A percentile compares a stretch with the other conserved stretches of the same genome.
Conservation (phyloP, 2,888 invertebrate species). For the Strigamia maritima region DNA sequence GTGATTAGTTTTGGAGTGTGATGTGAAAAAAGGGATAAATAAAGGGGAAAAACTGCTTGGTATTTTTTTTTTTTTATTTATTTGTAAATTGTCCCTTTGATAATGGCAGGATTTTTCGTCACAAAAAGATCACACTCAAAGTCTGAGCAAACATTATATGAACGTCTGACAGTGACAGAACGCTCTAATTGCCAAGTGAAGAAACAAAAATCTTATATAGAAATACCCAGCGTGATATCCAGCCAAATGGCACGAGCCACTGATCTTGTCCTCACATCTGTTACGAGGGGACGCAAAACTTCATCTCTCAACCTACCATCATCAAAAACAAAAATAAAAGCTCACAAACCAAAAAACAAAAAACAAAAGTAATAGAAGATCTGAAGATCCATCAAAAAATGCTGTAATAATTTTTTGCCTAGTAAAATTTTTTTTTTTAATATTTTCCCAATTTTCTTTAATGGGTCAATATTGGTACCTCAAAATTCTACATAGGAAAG, state of each 20-base stretch:
- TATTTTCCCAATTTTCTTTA: neutral
- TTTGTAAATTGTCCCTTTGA: neutral
- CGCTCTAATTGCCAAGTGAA: slow-evolving; percentile 25
- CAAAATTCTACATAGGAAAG: neutral
- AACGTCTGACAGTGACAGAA: slow-evolving; percentile 23
- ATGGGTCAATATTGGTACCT: neutral
- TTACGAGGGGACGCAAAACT: slow-evolving; percentile 30
- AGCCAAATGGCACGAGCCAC: slow-evolving; percentile 34
- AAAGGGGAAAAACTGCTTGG: neutral
- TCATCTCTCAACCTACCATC: slow-evolving; percentile 4
- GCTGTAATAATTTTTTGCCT: neutral
- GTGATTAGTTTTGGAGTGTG: slow-evolving; percentile 6
- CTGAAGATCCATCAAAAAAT: neutral
- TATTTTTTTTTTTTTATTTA: neutral
- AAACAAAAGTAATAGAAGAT: neutral
- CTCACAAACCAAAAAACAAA: neutral
- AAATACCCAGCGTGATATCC: slow-evolving; percentile 26
- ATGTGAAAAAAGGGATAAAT: slow-evolving; percentile 18
- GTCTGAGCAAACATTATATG: slow-evolving; percentile 12
- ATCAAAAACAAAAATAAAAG: neutral
- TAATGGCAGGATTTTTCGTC: neutral
- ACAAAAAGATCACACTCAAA: slow-evolving; percentile 21
- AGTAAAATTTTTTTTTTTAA: too few relatives aligned
- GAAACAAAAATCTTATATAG: slow-evolving; percentile 9
- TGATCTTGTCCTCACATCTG: slow-evolving; percentile 28